Percentiles rank a stretch among this genome's conserved stretches.
Conservation (phyloP, 2,888 invertebrate species). For the Microdon myrmicae region DNA sequence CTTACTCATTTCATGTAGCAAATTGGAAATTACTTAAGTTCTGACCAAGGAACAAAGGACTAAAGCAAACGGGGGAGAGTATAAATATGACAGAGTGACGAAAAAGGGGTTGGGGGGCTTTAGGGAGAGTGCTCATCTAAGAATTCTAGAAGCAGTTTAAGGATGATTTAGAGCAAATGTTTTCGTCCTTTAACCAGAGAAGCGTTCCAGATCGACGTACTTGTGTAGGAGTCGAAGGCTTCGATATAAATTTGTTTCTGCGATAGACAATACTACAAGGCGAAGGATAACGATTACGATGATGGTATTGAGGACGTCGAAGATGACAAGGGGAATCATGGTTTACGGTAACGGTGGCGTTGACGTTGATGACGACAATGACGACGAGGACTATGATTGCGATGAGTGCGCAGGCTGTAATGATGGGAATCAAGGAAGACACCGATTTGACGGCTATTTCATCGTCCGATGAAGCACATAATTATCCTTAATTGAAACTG, state of each 20-base stretch:
- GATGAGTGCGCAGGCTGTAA: too few relatives aligned
- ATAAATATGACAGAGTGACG: too few relatives aligned
- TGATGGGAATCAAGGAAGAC: too few relatives aligned
- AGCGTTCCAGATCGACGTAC: too few relatives aligned
- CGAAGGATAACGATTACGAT: conserved; percentile 11
- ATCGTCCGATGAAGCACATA: conserved; percentile 51
- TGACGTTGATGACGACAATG: conserved; percentile 1
- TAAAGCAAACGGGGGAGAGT: too few relatives aligned
- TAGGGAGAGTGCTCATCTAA: conserved; percentile 8
- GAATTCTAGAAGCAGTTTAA: conserved; percentile 42
- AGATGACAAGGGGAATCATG: background rate
- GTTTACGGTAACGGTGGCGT: conserved; percentile 10
- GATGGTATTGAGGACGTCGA: background rate
- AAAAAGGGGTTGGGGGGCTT: background rate
- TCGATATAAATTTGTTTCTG: too few relatives aligned
- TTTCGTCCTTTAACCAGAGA: conserved; percentile 32
- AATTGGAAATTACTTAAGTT: conserved; percentile 52
- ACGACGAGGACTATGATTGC: conserved; percentile 39
- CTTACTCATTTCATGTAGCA: conserved; percentile 44
- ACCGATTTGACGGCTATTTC: conserved; percentile 49
- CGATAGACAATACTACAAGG: conserved; percentile 3
- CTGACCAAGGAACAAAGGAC: conserved; percentile 26
- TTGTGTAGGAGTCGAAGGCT: too few relatives aligned
- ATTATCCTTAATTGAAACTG: conserved; percentile 51
- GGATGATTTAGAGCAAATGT: conserved; percentile 44